Evolutionary conservation across 2,888 invertebrate species (phyloP).

Genomic region (Agrotis puta): DNA sequence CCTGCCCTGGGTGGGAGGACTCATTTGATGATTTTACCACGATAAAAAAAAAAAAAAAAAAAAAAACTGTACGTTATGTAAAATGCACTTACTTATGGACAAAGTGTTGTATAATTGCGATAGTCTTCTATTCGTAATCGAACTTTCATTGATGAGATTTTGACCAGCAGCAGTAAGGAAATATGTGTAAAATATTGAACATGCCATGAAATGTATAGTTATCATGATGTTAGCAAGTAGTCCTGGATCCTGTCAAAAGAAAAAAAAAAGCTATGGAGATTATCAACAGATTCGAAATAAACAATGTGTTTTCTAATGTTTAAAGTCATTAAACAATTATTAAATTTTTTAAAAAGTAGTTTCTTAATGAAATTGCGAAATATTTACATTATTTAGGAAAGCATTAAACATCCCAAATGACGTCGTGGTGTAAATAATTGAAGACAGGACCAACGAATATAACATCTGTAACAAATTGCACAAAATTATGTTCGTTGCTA

Average conservation of each 20-base stretch:
- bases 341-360: no score
- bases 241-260: background rate
- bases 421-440: background rate
- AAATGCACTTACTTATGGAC: slow-evolving; percentile 35
- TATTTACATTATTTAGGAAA: slow-evolving; percentile 18
- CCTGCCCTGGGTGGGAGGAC: no score
- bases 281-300: no score
- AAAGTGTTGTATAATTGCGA: slow-evolving; percentile 23
- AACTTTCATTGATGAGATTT: slow-evolving; percentile 31
- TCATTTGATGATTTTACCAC: no score
- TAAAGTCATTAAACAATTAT: no score
- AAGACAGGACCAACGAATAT: slow-evolving; percentile 19
- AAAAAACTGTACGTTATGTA: no score
- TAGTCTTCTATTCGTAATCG: slow-evolving; percentile 5
- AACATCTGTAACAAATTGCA: slow-evolving; percentile 31
- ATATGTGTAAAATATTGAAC: slow-evolving; percentile 13
- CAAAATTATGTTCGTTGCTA: background rate
- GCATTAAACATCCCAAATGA: slow-evolving; percentile 5
- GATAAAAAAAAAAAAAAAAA: slow-evolving; percentile 4
- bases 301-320: no score
- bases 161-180: slow-evolving; percentile 36
- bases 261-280: background rate
- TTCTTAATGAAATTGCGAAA: background rate
- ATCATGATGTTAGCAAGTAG: background rate
- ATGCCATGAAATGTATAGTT: background rate